Evolutionary conservation across 1,140 invertebrate genomes (phyloP).

Genomic region (Himalopsyche phryganea): DNA sequence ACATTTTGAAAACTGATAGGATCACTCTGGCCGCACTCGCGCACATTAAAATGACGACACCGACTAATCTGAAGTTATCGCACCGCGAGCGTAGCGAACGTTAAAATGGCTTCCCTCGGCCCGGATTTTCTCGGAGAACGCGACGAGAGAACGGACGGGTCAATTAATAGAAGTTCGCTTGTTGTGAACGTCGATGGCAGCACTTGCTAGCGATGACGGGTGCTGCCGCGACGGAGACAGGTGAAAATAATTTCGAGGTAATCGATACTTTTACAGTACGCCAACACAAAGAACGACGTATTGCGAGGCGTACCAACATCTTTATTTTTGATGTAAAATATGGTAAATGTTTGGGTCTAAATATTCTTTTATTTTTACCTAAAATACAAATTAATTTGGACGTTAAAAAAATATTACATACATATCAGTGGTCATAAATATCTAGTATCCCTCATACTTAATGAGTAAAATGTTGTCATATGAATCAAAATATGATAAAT

Average conservation of each 20-base stretch:
- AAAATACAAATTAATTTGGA: too few relatives aligned
- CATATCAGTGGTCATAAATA: too few relatives aligned
- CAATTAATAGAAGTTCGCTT: conserved; percentile 33
- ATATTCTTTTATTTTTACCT: too few relatives aligned
- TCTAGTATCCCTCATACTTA: too few relatives aligned
- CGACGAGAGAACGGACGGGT: conserved; percentile 37
- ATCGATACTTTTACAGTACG: conserved; percentile 14
- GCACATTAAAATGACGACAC: conserved; percentile 18
- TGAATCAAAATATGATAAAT: too few relatives aligned
- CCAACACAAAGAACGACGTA: conserved; percentile 6
- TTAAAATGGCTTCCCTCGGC: conserved; percentile 37
- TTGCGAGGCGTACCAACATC: too few relatives aligned
- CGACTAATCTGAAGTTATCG: conserved; percentile 7
- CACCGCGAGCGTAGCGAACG: conserved; percentile 13
- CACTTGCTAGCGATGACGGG: conserved; percentile 9
- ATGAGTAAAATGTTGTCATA: too few relatives aligned
- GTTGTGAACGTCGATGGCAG: conserved; percentile 7
- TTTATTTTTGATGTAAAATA: too few relatives aligned
- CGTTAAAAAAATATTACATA: too few relatives aligned
- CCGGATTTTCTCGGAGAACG: conserved; percentile 35
- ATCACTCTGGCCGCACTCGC: conserved; percentile 17
- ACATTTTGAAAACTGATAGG: conserved; percentile 19
- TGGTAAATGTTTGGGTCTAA: too few relatives aligned
- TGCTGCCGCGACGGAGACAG: conserved; percentile 11
- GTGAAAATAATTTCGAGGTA: conserved; percentile 7